Percentiles rank a stretch among this genome's conserved stretches.
Conservation (phyloP, 1,140 invertebrate genomes). For the Probaryconus sp. region DNA sequence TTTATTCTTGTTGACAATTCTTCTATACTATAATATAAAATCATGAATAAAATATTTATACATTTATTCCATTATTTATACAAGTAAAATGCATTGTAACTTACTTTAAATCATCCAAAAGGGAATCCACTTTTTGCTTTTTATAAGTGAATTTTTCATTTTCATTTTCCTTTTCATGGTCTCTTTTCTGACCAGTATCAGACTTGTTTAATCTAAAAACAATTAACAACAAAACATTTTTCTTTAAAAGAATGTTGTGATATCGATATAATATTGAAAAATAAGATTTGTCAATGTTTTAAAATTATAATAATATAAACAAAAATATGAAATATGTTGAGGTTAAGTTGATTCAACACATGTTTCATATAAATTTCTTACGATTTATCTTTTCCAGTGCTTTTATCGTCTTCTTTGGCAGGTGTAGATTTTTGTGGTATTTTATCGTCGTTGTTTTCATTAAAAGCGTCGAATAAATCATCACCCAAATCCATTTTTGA, state of each 20-base stretch:
- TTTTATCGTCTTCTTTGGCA: constrained; percentile 3
- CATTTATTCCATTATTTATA: too few relatives aligned
- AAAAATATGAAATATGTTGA: too few relatives aligned
- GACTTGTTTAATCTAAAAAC: constrained; percentile 8
- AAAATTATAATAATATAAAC: too few relatives aligned
- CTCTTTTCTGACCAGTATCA: constrained; percentile 12
- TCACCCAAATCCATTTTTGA: constrained; percentile 42
- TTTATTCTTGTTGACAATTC: constrained; percentile 84
- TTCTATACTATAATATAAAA: constrained; percentile 77
- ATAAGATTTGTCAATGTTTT: too few relatives aligned
- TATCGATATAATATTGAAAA: too few relatives aligned
- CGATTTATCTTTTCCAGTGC: not conserved
- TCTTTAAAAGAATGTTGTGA: too few relatives aligned
- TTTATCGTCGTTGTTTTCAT: constrained; percentile 44
- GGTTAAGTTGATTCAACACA: too few relatives aligned
- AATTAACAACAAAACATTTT: too few relatives aligned
- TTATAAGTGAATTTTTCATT: constrained; percentile 7
- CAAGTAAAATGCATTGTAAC: constrained; percentile 1
- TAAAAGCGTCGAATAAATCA: constrained; percentile 50
- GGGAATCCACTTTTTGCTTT: constrained; percentile 22
- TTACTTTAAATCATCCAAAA: constrained; percentile 34
- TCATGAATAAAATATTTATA: too few relatives aligned
- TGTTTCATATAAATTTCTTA: too few relatives aligned
- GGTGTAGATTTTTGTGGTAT: not conserved
- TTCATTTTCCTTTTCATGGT: constrained; percentile 3